A percentile compares a stretch with the other conserved stretches of the same genome.
phyloP scores from a whole-genome alignment of 2,113 vertebrate genomes.

The Henicopernis longicauda region DNA sequence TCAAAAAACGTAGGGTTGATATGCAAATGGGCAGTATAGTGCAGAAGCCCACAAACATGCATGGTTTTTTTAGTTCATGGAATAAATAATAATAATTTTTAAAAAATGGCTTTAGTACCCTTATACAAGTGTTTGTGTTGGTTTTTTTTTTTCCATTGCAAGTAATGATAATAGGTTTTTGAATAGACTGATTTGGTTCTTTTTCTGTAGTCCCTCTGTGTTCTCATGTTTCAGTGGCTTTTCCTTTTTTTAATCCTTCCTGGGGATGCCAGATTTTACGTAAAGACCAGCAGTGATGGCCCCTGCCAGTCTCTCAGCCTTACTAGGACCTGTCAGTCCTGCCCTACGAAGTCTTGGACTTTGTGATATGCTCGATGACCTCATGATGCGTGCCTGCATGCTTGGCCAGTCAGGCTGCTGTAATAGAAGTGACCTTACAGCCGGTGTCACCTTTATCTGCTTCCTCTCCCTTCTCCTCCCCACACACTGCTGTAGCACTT shows the following conservation, averaged over 20 bases:
- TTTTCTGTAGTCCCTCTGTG: not conserved
- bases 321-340: not conserved
- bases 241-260: not conserved
- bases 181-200: not conserved
- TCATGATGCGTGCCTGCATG: not conserved
- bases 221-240: not conserved
- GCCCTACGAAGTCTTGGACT: fast-evolving
- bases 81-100: not conserved
- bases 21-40: not conserved
- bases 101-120: not conserved
- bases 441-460: not conserved
- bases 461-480: not conserved
- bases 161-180: not conserved
- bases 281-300: not conserved
- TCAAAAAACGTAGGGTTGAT: not conserved
- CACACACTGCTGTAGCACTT: not conserved
- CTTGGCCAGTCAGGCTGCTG: not conserved
- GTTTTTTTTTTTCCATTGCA: not conserved
- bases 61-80: not conserved
- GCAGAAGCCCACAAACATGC: not conserved
- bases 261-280: not conserved
- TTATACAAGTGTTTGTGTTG: not conserved
- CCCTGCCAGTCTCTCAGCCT: not conserved
- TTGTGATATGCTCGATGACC: not conserved
- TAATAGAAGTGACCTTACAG: not conserved